These are phyloP conservation scores for Tyrophagus putrescentiae DNA, from an alignment of 1,140 invertebrate species.

Conservation along the genomic window DNA sequence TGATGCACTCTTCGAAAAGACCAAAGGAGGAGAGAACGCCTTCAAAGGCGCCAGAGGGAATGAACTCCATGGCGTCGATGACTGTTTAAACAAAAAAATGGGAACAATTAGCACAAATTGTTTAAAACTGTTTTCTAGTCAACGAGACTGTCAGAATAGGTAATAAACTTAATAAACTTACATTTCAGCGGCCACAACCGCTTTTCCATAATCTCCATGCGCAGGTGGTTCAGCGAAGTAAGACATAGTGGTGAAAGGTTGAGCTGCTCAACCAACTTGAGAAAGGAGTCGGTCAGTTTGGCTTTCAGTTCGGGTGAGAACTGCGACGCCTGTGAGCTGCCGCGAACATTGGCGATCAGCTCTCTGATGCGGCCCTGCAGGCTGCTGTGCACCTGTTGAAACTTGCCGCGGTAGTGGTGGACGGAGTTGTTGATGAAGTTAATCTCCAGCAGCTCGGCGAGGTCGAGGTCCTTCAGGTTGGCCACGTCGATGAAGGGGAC, in stretches of 20 bases:
- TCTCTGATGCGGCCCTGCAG: background rate
- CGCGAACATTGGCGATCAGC: background rate
- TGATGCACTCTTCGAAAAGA: conserved; percentile 17
- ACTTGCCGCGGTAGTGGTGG: background rate
- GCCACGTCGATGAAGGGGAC: background rate
- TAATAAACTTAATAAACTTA: background rate
- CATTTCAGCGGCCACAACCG: conserved; percentile 14
- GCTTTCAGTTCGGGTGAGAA: background rate
- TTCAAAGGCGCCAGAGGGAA: conserved; percentile 8
- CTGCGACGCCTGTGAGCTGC: background rate
- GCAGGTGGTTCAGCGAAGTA: conserved; percentile 7
- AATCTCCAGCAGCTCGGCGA: background rate
- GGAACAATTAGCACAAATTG: background rate
- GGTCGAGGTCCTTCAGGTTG: background rate
- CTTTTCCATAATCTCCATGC: background rate
- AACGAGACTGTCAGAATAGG: background rate
- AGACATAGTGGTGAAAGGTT: conserved; percentile 7
- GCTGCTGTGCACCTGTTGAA: background rate
- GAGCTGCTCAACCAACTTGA: conserved; percentile 1
- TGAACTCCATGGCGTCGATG: conserved; percentile 9
- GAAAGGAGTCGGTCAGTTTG: conserved; percentile 11
- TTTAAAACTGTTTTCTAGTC: background rate
- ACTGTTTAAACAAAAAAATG: conserved; percentile 3
- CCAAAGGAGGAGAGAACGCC: conserved; percentile 14
- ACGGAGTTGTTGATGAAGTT: conserved; percentile 12